Evolutionary conservation across 2,113 vertebrate genomes (phyloP), one percentile per base, ranked within the genome.

Genomic region (Labrus mixtus): DNA sequence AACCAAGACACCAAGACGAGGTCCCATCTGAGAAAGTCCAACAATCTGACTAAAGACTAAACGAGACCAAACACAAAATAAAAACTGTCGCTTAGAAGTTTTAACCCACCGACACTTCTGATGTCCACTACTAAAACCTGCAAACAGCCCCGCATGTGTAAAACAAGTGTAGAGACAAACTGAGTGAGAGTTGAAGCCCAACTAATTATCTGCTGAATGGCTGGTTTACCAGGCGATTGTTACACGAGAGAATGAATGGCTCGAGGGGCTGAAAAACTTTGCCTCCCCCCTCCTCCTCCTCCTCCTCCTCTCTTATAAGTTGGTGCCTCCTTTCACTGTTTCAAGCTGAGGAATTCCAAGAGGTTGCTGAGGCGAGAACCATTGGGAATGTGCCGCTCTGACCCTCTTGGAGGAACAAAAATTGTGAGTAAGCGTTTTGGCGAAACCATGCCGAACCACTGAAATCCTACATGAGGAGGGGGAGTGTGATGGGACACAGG

Each of bases 381-480:
- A 92, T 93, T 71, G 82, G 93, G 94, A 95, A 95, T 94, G 94
- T 87, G 91, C 92, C 78, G 89, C 78, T 84, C 71, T 88, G 92
- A 94, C 91, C 92, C 71, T 83, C 43, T 88, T 43, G 64, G 73
- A 83, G 80, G 80, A 67, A 23, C 67, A 60, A 83, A 83, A 81
- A 73, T 72, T 59, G 79, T 84, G 81, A 90, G 90, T 64, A 93
- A 87, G 79, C 65, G 41, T 90, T 91, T 92, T 53, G 81, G 70
- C 79, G n/a, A 68, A 82, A 85, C 78, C 72, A 59, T 74, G 77
- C 72, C 69, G 68, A 81, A 84, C 73, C 71, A 76, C 68, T 76
- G 48, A 59, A 15, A 29, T 82, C 62, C 76, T 23, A 0, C 16
- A 69, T 84, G 82, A 80, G 71, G 83, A 79, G 58, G n/a, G n/a